These are phyloP conservation scores for Rallus limicola DNA, from an alignment of 2,113 vertebrate species.

Conservation along the genomic window DNA sequence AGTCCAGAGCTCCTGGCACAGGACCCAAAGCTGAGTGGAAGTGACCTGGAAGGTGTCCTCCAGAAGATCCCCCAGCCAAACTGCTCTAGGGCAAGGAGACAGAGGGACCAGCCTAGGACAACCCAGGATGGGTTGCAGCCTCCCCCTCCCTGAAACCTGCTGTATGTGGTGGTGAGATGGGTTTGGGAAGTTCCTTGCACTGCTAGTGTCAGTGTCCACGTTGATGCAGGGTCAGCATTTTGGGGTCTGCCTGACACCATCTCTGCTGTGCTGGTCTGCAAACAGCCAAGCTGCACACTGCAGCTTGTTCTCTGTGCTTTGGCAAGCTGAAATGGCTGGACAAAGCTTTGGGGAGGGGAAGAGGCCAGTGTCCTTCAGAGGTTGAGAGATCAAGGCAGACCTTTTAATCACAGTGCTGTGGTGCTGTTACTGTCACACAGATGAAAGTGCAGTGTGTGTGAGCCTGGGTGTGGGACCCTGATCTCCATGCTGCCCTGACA, in stretches of 20 bases:
- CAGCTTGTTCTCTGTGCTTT: not conserved
- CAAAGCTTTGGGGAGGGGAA: not conserved
- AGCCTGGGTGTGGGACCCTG: not conserved
- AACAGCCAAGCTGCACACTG: not conserved
- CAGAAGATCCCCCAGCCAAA: not conserved
- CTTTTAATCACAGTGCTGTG: not conserved
- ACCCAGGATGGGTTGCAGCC: not conserved
- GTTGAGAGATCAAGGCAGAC: not conserved
- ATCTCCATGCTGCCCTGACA: not conserved
- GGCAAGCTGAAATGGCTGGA: not conserved
- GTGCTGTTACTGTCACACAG: not conserved
- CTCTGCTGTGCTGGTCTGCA: not conserved
- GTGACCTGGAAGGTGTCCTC: not conserved
- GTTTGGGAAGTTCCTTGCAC: not conserved
- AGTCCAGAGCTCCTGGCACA: not conserved
- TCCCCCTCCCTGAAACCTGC: not conserved
- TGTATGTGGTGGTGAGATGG: fast-evolving
- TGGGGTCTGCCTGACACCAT: not conserved
- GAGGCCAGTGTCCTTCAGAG: not conserved
- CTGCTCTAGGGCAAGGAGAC: not conserved
- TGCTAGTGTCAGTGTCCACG: not conserved
- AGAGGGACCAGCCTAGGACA: not conserved
- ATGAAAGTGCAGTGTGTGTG: too few relatives aligned
- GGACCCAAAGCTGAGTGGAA: not conserved
- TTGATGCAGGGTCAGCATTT: not conserved